phyloP scores from a whole-genome alignment of 2,797 vertebrate species.

The Acrocephalus scirpaceus region DNA sequence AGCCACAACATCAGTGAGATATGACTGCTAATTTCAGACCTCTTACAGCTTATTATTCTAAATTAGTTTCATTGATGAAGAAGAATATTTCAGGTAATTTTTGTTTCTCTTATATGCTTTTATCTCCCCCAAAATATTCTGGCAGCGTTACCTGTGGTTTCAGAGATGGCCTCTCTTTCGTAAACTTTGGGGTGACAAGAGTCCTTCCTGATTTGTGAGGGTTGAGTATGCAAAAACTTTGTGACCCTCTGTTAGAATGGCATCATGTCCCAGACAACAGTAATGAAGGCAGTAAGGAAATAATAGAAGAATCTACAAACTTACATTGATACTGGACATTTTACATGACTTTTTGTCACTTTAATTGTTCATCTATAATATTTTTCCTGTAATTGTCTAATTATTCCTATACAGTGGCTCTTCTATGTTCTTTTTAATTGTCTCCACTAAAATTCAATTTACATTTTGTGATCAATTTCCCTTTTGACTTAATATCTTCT shows the following conservation, averaged over 20 bases:
- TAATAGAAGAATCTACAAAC: background rate
- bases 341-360: background rate
- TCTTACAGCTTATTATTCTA: background rate
- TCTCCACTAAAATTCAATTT: background rate
- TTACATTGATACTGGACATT: background rate
- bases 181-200: background rate
- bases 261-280: background rate
- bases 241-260: background rate
- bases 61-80: background rate
- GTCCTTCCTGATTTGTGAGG: background rate
- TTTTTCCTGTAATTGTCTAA: background rate
- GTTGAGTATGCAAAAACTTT: background rate
- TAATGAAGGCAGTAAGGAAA: background rate
- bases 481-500: background rate
- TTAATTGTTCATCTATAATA: background rate
- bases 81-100: background rate
- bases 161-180: background rate
- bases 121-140: background rate
- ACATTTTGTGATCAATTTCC: background rate
- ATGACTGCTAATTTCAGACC: background rate
- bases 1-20: background rate
- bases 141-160: background rate
- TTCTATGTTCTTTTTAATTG: background rate
- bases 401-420: background rate
- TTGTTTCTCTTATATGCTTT: background rate